Base-by-base conservation (phyloP, 2,888 invertebrate species). In the Spicauda simplicius region DNA sequence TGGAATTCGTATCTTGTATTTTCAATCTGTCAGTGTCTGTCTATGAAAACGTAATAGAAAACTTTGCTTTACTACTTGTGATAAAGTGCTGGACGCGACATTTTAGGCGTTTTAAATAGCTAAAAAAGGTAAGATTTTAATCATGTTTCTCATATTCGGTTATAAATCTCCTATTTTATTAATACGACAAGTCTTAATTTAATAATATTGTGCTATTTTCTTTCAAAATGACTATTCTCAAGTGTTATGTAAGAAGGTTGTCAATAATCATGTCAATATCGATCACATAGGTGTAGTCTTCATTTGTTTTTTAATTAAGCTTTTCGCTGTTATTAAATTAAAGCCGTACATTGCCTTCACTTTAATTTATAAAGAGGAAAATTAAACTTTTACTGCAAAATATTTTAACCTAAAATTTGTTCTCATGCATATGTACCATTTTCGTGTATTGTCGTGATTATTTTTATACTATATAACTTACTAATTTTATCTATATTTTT, bases 181-280 rank as follows among this genome's bases (percentile, higher is more conserved):
- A 33, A 33, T 33, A 33, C 8, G 3, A 10, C 8, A 33, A 10
- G 6, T 33, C 8, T 33, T 6, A 10, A 1, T 33, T 8, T 0
- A 6, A 33, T 10, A 33, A 33, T 33, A 33, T 33, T 33, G 33
- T 10, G 25, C 8, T 33, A 33, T 41, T 12, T 30, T 20, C 33
- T 7, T 30, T 33, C 0, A 52, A 45, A 19, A 52, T 61, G 60
- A 56, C 66, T 53, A 19, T 11, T 14, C 20, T 25, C 68, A 72
- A 73, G 68, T 78, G 77, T 81, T 81, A 81, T 81, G 80, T 81
- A 82, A 82, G 80, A 75, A 73, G 69, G 73, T 69, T 73, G 75
- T 71, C 73, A 73, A 70, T 68, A 69, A 50, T 57, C 57, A n/a
- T 11, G 57, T 64, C 64, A 64, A 52, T 53, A 59, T 53, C 64